Conservation (phyloP, 1,140 invertebrate genomes). For the Akabosia matsudoensis region DNA sequence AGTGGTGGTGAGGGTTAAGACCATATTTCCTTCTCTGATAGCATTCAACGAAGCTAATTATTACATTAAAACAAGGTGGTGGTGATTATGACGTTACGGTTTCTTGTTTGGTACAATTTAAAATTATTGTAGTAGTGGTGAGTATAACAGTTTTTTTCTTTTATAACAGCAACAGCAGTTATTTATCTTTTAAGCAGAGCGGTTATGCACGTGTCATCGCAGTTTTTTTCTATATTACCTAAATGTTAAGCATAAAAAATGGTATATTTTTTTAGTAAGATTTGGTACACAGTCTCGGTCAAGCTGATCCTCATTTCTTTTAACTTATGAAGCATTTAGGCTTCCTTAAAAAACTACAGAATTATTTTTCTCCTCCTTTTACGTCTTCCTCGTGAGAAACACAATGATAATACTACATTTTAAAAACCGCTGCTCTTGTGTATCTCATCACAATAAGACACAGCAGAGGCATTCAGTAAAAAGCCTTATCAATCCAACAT, state of each 20-base stretch:
- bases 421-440: not conserved
- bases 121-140: not conserved
- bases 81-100: not conserved
- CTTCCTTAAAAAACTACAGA: too few relatives aligned
- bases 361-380: too few relatives aligned
- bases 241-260: not conserved
- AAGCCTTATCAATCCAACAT: too few relatives aligned
- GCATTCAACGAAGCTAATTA: not conserved
- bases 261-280: not conserved
- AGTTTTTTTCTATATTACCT: too few relatives aligned
- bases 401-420: too few relatives aligned
- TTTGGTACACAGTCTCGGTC: not conserved
- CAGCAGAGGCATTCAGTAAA: not conserved
- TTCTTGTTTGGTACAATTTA: not conserved
- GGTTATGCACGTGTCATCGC: too few relatives aligned
- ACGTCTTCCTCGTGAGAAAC: too few relatives aligned
- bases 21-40: not conserved
- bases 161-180: not conserved
- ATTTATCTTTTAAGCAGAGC: not conserved
- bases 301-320: not conserved
- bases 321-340: too few relatives aligned
- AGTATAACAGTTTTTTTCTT: not conserved
- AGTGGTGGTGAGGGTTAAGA: not conserved
- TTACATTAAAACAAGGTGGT: not conserved
- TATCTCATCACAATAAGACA: not conserved